Evolutionary conservation across 2,888 invertebrate species (phyloP).

Genomic region (Acleris holmiana): DNA sequence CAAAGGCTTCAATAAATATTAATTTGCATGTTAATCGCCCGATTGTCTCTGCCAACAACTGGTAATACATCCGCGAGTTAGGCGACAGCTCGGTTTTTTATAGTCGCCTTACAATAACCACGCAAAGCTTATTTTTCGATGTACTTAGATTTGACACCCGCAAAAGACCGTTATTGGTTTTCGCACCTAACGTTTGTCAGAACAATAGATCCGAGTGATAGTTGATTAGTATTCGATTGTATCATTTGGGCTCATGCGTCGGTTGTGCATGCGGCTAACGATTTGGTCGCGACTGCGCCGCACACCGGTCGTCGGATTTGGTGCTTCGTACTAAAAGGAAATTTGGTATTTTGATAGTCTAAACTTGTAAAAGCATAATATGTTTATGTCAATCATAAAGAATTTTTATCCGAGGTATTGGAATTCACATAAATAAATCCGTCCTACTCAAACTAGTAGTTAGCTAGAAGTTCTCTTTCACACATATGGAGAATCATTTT

Average conservation of each 20-base stretch:
- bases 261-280: conserved; percentile 2
- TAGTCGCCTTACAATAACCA: background rate
- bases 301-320: conserved; percentile 49
- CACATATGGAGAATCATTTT: too few species aligned
- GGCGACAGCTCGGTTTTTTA: background rate
- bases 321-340: background rate
- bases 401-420: too few species aligned
- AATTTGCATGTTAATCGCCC: conserved; percentile 66
- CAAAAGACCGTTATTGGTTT: conserved; percentile 26
- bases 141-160: conserved; percentile 36
- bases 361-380: too few species aligned
- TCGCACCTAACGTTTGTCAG: conserved; percentile 51
- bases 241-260: conserved; percentile 45
- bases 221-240: conserved; percentile 58
- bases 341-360: background rate
- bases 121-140: conserved; percentile 4
- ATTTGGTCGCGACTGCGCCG: conserved; percentile 56
- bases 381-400: too few species aligned
- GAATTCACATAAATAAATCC: too few species aligned
- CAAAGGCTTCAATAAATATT: conserved; percentile 59
- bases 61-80: background rate
- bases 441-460: too few species aligned
- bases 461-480: too few species aligned
- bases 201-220: conserved; percentile 53
- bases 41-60: conserved; percentile 46